A percentile compares a stretch with the other conserved stretches of the same genome.
Conservation (phyloP, 2,113 vertebrate species). For the Suncus etruscus region DNA sequence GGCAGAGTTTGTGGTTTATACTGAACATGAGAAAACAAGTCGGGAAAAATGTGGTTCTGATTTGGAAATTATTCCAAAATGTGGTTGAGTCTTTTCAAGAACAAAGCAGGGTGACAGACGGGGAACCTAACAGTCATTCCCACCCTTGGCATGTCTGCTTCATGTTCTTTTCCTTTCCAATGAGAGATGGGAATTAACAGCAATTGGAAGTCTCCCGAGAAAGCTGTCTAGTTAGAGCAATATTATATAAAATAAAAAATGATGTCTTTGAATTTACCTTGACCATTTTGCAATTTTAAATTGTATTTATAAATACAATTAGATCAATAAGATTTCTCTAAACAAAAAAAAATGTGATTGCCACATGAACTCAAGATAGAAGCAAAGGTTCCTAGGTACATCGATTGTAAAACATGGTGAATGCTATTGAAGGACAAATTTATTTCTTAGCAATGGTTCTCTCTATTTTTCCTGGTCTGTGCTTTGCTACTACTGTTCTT, state of each 20-base stretch:
- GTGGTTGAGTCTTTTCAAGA: slow-evolving; percentile 1
- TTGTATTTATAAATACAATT: slow-evolving; percentile 6
- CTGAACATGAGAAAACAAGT: slow-evolving; percentile 10
- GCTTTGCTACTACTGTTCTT: neutral
- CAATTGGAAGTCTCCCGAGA: neutral
- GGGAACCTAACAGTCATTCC: neutral
- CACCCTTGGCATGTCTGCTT: neutral
- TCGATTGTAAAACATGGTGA: neutral
- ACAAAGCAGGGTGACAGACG: neutral
- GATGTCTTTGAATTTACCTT: slow-evolving; percentile 8
- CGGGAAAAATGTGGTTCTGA: slow-evolving; percentile 32
- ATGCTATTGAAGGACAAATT: no score
- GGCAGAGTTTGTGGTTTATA: slow-evolving; percentile 1
- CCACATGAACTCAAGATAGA: neutral
- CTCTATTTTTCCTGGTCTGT: no score
- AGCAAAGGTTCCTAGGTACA: neutral
- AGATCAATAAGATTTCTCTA: neutral
- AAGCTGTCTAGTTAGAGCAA: neutral
- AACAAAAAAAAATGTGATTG: neutral
- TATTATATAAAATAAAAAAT: slow-evolving; percentile 6
- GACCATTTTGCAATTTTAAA: slow-evolving; percentile 6
- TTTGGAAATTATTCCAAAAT: slow-evolving; percentile 46
- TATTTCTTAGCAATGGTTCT: no score
- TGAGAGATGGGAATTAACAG: neutral
- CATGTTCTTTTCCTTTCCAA: neutral